Percentiles rank a stretch among this genome's conserved stretches.
Evolutionary conservation across 2,797 vertebrate species (phyloP).

Genomic region (Propithecus perrieri): DNA sequence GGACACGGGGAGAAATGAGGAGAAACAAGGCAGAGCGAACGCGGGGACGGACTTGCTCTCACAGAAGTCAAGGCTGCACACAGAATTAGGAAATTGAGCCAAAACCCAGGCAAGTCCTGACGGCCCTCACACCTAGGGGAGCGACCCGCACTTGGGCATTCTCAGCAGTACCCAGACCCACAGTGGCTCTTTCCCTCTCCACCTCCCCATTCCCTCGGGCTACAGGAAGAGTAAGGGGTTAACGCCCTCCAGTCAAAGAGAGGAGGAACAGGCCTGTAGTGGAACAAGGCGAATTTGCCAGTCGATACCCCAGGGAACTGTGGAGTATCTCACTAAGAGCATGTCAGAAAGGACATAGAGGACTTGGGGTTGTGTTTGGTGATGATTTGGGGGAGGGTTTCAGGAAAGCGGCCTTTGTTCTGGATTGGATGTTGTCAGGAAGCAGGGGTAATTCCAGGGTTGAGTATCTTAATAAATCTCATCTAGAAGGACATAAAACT

Average conservation of each 20-base stretch:
- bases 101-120: accelerated
- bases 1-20: neutral
- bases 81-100: neutral
- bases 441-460: neutral
- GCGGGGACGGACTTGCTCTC: accelerated
- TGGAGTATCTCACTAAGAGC: neutral
- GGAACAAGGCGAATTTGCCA: neutral
- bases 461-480: neutral
- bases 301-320: neutral
- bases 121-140: too few relatives aligned
- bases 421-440: neutral
- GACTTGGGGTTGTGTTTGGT: too few relatives aligned
- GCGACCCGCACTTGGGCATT: accelerated
- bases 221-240: neutral
- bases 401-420: neutral
- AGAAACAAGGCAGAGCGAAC: neutral
- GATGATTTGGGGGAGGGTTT: neutral
- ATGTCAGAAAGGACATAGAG: neutral
- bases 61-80: neutral
- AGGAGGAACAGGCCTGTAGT: too few relatives aligned
- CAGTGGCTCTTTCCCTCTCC: too few relatives aligned
- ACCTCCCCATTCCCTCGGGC: too few relatives aligned
- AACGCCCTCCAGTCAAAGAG: neutral
- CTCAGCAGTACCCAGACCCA: accelerated
- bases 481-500: neutral